Evolutionary conservation across 2,888 invertebrate genomes (phyloP).

Genomic region (Napeogenes sylphis): DNA sequence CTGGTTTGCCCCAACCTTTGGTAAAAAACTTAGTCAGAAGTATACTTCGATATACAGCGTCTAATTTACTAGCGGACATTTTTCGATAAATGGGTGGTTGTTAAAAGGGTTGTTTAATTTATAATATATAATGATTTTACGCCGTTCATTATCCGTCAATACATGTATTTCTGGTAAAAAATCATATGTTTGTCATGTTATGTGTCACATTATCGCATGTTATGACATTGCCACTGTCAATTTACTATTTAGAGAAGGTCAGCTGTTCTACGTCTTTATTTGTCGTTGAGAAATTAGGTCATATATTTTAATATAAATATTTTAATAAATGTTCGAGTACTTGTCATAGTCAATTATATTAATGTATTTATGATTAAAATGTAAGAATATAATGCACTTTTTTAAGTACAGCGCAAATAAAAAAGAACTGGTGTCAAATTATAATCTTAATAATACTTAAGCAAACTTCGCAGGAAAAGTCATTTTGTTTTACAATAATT

Average conservation of each 20-base stretch:
- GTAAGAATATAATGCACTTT: too few species aligned
- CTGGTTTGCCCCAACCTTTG: conserved; percentile 97
- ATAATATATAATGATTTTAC: conserved; percentile 30
- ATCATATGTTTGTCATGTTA: conserved; percentile 35
- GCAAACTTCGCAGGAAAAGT: too few species aligned
- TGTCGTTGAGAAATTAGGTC: conserved; percentile 9
- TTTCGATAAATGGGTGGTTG: conserved; percentile 40
- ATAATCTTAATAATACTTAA: too few species aligned
- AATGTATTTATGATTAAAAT: too few species aligned
- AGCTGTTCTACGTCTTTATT: conserved; percentile 33
- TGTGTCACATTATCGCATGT: conserved; percentile 25
- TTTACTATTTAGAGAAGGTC: conserved; percentile 33
- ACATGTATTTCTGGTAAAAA: conserved; percentile 43
- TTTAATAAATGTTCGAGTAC: too few species aligned
- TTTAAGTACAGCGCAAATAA: too few species aligned
- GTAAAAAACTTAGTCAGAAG: conserved; percentile 94
- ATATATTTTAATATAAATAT: background rate
- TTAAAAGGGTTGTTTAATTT: conserved; percentile 28
- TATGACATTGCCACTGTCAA: conserved; percentile 30
- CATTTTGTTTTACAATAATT: too few species aligned
- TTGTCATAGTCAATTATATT: too few species aligned
- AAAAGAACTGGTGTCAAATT: too few species aligned
- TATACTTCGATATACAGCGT: conserved; percentile 90
- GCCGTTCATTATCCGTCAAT: conserved; percentile 41
- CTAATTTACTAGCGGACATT: conserved; percentile 82